phyloP scores from a whole-genome alignment of 2,113 vertebrate genomes.

The Lophochroa leadbeateri region DNA sequence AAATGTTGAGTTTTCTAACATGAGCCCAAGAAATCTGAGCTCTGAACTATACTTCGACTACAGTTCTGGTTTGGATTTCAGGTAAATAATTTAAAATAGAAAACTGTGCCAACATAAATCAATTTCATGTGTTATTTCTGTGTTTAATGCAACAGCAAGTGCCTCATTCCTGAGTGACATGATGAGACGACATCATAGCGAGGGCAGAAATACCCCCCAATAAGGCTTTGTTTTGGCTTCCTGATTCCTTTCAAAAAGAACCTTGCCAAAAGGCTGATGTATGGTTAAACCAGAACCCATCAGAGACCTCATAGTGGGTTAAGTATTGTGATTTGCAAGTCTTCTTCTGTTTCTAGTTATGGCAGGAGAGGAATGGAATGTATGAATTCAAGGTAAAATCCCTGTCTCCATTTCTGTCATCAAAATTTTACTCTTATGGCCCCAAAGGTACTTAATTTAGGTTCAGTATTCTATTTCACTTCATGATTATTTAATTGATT shows the following conservation, averaged over 20 bases:
- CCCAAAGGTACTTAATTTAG: not conserved
- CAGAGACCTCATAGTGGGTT: not conserved
- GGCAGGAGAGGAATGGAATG: not conserved
- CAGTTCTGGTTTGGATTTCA: conserved; percentile 67
- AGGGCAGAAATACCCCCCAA: conserved; percentile 48
- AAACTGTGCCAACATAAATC: conserved; percentile 71
- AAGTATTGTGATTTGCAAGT: not conserved
- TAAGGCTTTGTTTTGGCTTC: conserved; percentile 34
- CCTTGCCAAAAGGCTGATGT: conserved; percentile 15
- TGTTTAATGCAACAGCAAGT: conserved; percentile 65
- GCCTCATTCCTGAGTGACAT: conserved; percentile 64
- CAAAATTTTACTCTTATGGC: not conserved
- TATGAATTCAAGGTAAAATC: not conserved
- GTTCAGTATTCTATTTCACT: not conserved
- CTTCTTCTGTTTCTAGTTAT: not conserved
- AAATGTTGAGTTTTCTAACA: not conserved
- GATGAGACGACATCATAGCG: conserved; percentile 59
- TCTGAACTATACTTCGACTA: conserved; percentile 49
- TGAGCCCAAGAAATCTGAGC: conserved; percentile 43
- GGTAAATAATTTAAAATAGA: conserved; percentile 68
- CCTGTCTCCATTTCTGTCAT: not conserved
- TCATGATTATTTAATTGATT: not conserved
- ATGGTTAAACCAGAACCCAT: conserved; percentile 59
- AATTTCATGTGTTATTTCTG: conserved; percentile 64
- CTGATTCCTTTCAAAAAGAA: conserved; percentile 50